phyloP scores from a whole-genome alignment of 1,140 invertebrate genomes.

The Cyrtorhinus lividipennis region DNA sequence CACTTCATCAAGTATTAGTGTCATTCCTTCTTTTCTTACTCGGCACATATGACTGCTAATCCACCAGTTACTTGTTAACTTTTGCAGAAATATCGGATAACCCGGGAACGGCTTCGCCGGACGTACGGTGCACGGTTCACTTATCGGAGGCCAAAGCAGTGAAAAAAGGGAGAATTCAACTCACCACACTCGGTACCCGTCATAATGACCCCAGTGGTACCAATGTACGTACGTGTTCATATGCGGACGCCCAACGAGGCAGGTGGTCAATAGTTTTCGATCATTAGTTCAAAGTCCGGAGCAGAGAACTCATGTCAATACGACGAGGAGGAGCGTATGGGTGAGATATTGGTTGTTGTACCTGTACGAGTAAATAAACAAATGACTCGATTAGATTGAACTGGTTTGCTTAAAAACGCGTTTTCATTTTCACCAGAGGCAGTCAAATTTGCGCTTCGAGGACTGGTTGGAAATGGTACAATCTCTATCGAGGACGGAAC shows the following conservation, averaged over 20 bases:
- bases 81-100: constrained; percentile 85
- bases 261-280: constrained; percentile 83
- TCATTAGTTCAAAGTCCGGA: constrained; percentile 77
- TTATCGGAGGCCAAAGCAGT: constrained; percentile 69
- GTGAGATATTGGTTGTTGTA: too few species aligned
- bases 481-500: constrained; percentile 63
- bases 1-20: too few species aligned
- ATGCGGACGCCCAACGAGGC: constrained; percentile 74
- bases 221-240: constrained; percentile 85
- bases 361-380: too few species aligned
- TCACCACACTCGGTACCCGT: constrained; percentile 89
- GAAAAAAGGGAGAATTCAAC: constrained; percentile 82
- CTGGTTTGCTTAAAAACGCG: too few species aligned
- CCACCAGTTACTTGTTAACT: too few species aligned
- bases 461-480: constrained; percentile 89
- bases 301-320: constrained; percentile 44
- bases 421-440: too few species aligned
- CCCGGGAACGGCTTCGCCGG: constrained; percentile 81
- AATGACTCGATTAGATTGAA: too few species aligned
- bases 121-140: constrained; percentile 80
- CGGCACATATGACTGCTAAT: too few species aligned
- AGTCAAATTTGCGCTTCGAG: constrained; percentile 76
- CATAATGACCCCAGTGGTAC: constrained; percentile 83
- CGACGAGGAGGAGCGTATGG: constrained; percentile 39
- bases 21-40: too few species aligned